Evolutionary conservation across 2,797 vertebrate species (phyloP).

Genomic region (Argentina silus): DNA sequence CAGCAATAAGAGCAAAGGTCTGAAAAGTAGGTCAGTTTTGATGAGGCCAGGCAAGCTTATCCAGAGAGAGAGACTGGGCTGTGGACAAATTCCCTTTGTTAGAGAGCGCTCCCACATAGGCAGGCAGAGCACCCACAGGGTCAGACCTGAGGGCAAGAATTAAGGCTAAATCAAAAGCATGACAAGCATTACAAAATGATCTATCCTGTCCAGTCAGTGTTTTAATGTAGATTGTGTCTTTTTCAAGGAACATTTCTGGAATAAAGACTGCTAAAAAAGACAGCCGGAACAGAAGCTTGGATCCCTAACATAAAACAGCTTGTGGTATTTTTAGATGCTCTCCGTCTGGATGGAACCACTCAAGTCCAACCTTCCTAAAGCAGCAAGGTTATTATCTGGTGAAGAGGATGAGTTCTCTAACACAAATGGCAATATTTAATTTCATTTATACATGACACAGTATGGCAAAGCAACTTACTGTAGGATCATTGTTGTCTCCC

Average conservation of each 20-base stretch:
- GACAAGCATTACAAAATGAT: background rate
- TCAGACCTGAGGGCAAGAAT: constrained; percentile 45
- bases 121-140: constrained; percentile 58
- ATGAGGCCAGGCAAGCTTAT: constrained; percentile 64
- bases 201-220: background rate
- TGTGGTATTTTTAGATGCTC: constrained; percentile 5
- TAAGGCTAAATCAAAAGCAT: background rate
- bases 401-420: too few relatives aligned
- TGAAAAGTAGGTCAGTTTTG: constrained; percentile 73
- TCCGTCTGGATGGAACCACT: background rate
- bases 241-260: too few relatives aligned
- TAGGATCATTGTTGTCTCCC: too few relatives aligned
- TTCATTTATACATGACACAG: too few relatives aligned
- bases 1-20: constrained; percentile 55
- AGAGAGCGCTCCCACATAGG: constrained; percentile 60
- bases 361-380: too few relatives aligned
- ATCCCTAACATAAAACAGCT: background rate
- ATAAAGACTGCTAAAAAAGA: too few relatives aligned
- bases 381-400: too few relatives aligned
- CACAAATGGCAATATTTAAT: too few relatives aligned
- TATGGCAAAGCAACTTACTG: too few relatives aligned
- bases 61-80: constrained; percentile 64
- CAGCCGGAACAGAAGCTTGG: too few relatives aligned
- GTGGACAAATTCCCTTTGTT: constrained; percentile 68
- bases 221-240: too few relatives aligned